Base-by-base conservation (phyloP, 1,140 invertebrate species). In the Asobara japonica region DNA sequence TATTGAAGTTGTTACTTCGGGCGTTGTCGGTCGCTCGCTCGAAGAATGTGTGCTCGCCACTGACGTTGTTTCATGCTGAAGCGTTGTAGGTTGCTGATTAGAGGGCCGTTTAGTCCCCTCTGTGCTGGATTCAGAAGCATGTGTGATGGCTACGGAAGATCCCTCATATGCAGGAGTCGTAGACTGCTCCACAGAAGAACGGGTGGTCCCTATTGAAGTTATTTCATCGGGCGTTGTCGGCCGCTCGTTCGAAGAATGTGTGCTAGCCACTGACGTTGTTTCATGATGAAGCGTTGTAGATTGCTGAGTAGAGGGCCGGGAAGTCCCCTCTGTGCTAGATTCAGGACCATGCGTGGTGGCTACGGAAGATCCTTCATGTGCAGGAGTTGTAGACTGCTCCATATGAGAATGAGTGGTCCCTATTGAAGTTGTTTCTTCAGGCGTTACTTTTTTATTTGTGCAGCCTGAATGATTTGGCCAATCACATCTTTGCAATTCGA, bases 401-500 rank as follows among this genome's bases (percentile, higher is more conserved):
- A 10, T 56, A 8, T 13, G 20, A 8, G 51, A 5, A 25, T 25
- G 51, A 6, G 22, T 56, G 4, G 51, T 45, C 2, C 51, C 51
- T 22, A 3, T 22, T 5, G 29, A 4, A 0, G 27, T 3, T 13
- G 41, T 13, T 13, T 48, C 4, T 60, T 13, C 27, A 62, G 22
- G 3, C 6, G 60, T 31, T 31, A 13, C 18, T 30, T 30, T 18
- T 5, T 69, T 25, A 18, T 60, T 10, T 0, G 13, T 7, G 48
- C 77, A 78, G n/a, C 69, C 69, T 0, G 71, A 71, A 2, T 65
- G 38, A n/a, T 60, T 30, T 18, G 77, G 77, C 64, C 71, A 73
- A 69, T 76, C 77, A 41, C 83, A 86, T n/a, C 89, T 86, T 78
- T 88, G 83, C 13, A 82, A 29, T 33, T 78, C 78, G 7, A 88